phyloP scores from a whole-genome alignment of 2,113 vertebrate genomes.

The Cyanocitta stelleri region DNA sequence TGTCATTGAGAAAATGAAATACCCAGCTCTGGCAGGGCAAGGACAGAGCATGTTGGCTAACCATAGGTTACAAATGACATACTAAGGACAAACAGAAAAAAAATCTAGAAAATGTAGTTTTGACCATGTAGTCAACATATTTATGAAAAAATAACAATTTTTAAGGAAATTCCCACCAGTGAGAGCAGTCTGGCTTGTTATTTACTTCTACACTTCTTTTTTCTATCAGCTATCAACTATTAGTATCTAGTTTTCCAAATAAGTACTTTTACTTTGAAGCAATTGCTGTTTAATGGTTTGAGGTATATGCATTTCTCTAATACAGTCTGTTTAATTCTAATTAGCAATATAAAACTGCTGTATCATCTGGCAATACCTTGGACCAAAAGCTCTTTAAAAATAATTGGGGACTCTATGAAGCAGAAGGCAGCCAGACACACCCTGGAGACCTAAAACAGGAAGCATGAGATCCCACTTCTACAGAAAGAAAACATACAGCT shows the following conservation, averaged over 20 bases:
- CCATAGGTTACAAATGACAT: background rate
- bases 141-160: background rate
- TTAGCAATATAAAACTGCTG: background rate
- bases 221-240: background rate
- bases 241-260: background rate
- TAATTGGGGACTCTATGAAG: background rate
- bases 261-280: background rate
- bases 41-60: background rate
- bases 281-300: background rate
- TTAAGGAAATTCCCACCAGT: background rate
- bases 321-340: background rate
- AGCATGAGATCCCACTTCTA: background rate
- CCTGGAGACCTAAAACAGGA: background rate
- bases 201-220: background rate
- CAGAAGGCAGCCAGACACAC: background rate
- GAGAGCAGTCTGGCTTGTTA: background rate
- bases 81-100: background rate
- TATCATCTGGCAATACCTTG: background rate
- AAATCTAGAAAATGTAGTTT: background rate
- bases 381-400: background rate
- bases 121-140: fast-evolving
- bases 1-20: background rate
- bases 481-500: background rate
- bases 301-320: background rate
- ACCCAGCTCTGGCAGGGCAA: background rate